Conservation (phyloP, 2,888 invertebrate genomes). For the Aspidiotus rigidus region DNA sequence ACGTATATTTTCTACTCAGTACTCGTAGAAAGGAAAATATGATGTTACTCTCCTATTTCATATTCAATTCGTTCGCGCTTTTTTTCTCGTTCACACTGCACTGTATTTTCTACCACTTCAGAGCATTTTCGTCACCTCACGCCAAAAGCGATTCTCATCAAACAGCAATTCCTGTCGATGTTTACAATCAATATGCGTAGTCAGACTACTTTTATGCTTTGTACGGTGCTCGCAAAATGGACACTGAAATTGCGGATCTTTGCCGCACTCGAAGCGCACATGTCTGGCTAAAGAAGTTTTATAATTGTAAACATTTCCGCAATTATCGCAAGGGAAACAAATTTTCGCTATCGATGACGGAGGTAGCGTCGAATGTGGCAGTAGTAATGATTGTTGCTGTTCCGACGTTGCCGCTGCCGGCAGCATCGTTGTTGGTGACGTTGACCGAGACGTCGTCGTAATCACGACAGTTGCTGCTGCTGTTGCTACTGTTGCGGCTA, state of each 20-base stretch:
- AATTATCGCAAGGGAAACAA: slow-evolving; percentile 30
- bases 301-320: slow-evolving; percentile 35
- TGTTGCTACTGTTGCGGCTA: background rate
- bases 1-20: too few relatives aligned
- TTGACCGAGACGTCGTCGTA: background rate
- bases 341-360: slow-evolving; percentile 3
- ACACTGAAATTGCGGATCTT: slow-evolving; percentile 39
- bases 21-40: too few relatives aligned
- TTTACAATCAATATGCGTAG: slow-evolving; percentile 33
- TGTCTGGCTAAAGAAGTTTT: slow-evolving; percentile 39
- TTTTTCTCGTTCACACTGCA: too few relatives aligned
- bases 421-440: background rate
- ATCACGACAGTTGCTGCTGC: background rate
- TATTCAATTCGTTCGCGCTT: too few relatives aligned
- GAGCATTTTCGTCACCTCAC: slow-evolving; percentile 22
- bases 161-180: slow-evolving; percentile 29
- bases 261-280: slow-evolving; percentile 40
- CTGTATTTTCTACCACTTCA: background rate
- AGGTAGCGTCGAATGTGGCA: background rate
- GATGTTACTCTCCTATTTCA: too few relatives aligned
- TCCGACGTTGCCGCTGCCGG: background rate
- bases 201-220: slow-evolving; percentile 35
- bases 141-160: slow-evolving; percentile 23
- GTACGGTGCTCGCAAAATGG: slow-evolving; percentile 36
- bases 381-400: background rate